Evolutionary conservation across 2,888 invertebrate genomes (phyloP), one percentile per base, ranked within the genome.

Genomic region (Cephus runcator): DNA sequence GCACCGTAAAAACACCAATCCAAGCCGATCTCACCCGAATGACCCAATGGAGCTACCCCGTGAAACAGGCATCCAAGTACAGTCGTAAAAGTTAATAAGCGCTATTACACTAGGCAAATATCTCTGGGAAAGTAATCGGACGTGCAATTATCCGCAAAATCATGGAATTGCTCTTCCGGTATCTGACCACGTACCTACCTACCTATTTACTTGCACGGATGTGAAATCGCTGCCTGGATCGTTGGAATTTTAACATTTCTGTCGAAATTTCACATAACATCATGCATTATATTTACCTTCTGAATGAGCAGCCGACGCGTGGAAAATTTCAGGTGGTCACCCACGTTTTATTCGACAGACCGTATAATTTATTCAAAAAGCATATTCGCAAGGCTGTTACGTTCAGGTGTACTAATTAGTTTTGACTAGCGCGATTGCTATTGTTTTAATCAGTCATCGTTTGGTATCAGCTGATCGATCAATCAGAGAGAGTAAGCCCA

Each of bases 21-120:
- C 56, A 56, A 56, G 56, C 56, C 56, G 56, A 56, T 56, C 56
- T 56, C 23, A 56, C 56, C 9, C 23, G 56, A 56, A 56, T 56
- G 23, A 23, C 56, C 23, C 56, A 56, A 56, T 23, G 56, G 23
- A 23, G 9, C 56, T 23, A 56, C 56, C 56, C 23, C 56, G 23
- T 56, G 56, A 56, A 23, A 56, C 23, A 56, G 56, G 23, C 9
- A 23, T 56, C 34, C 34, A 75, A 69, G 69, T 69, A 35, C 77
- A 78, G 75, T 83, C 84, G 83, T 85, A 83, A 85, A 85, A 85
- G 84, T 83, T 83, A 84, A 85, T 82, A 85, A 84, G 83, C 83
- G 79, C 81, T 79, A 85, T 85, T 85, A 83, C 84, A 76, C 77
- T 56, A 78, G 81, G 80, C 81, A 83, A 85, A 83, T 83, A 81